A percentile compares a stretch with the other conserved stretches of the same genome.
Conservation (phyloP, 2,888 invertebrate species). For the Conus canariensis region DNA sequence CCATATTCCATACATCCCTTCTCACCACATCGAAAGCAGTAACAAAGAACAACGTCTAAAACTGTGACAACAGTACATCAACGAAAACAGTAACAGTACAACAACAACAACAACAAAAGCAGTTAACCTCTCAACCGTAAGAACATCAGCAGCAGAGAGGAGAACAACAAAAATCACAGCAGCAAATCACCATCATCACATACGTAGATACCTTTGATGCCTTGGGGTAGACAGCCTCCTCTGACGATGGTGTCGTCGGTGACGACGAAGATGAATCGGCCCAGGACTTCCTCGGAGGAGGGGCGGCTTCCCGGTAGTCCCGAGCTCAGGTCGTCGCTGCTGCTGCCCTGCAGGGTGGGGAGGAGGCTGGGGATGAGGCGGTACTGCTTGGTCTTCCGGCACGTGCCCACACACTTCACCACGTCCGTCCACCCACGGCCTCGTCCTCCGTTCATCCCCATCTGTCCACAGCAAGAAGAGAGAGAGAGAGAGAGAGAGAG, state of each 20-base stretch:
- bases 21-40: no score
- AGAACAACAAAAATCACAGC: neutral
- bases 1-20: no score
- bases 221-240: conserved; percentile 64
- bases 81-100: no score
- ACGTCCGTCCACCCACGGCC: conserved; percentile 84
- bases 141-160: neutral
- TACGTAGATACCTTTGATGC: neutral
- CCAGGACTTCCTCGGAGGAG: conserved; percentile 51
- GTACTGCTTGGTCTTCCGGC: conserved; percentile 22
- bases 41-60: no score
- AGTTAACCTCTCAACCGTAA: no score
- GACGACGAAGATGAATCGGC: conserved; percentile 67
- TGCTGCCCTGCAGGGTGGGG: conserved; percentile 15
- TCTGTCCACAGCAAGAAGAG: conserved; percentile 80
- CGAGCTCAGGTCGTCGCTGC: conserved; percentile 8
- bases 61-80: no score
- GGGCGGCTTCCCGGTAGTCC: conserved; percentile 49
- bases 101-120: no score
- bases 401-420: conserved; percentile 46
- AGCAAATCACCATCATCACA: no score
- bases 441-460: conserved; percentile 98
- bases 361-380: neutral
- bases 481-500: neutral
- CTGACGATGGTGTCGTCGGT: conserved; percentile 59